Conservation (phyloP, 2,888 invertebrate genomes). For the Crossocerus cetratus region DNA sequence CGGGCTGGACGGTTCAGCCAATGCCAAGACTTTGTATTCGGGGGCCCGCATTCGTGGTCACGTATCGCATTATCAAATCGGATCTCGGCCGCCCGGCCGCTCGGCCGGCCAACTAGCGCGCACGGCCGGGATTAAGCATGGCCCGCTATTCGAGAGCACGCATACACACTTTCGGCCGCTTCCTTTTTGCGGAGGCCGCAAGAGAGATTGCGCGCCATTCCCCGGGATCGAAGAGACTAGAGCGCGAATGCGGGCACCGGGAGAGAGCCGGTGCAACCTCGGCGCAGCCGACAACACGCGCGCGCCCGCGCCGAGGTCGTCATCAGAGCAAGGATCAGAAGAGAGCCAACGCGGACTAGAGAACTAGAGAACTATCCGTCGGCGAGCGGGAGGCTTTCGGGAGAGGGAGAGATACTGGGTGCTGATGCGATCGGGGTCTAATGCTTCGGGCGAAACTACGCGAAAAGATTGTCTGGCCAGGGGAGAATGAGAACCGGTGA, state of each 20-base stretch:
- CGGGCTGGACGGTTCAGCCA: slow-evolving; percentile 76
- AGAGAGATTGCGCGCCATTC: no score
- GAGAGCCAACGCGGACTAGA: slow-evolving; percentile 59
- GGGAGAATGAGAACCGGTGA: background rate
- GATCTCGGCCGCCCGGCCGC: background rate
- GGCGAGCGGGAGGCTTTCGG: slow-evolving; percentile 41
- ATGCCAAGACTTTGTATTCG: slow-evolving; percentile 51
- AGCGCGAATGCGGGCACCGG: slow-evolving; percentile 46
- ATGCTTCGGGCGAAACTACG: background rate
- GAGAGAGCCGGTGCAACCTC: slow-evolving; percentile 17
- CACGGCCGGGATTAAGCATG: no score
- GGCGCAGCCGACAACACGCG: no score
- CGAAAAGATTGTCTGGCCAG: background rate
- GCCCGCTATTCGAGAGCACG: no score
- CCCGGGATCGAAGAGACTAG: no score
- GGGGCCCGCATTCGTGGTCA: slow-evolving; percentile 50
- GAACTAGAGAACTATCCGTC: slow-evolving; percentile 30
- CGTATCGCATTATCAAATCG: slow-evolving; percentile 8
- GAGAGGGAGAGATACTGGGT: slow-evolving; percentile 33
- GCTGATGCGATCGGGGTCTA: background rate
- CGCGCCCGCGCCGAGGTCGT: slow-evolving; percentile 36
- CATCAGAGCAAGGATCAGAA: slow-evolving; percentile 63
- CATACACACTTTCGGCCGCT: no score
- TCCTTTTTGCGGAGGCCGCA: no score
- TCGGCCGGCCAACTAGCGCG: background rate